Percentiles rank a stretch among this genome's conserved stretches.
These are phyloP conservation scores for Thereva unica DNA, from an alignment of 2,888 invertebrate species.

Conservation along the genomic window DNA sequence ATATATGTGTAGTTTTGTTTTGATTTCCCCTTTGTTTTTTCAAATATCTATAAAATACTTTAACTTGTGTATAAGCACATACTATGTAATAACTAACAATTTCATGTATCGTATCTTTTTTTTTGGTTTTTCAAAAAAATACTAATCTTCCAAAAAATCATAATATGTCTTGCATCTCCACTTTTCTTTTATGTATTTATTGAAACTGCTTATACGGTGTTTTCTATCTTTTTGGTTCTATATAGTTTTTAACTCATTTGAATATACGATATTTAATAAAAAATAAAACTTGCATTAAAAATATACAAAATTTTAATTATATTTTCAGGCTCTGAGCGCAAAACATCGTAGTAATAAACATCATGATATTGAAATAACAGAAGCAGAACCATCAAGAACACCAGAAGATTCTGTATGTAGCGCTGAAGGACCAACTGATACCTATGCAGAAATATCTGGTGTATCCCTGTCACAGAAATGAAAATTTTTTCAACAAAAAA, in stretches of 20 bases:
- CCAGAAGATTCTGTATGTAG: constrained; percentile 92
- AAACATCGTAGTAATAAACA: constrained; percentile 64
- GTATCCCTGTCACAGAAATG: constrained; percentile 46
- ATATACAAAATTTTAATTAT: constrained; percentile 12
- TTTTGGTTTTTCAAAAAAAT: no score
- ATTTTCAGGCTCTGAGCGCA: constrained; percentile 76
- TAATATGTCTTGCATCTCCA: constrained; percentile 18
- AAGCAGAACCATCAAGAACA: constrained; percentile 81
- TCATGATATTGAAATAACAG: constrained; percentile 69
- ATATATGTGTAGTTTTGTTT: no score
- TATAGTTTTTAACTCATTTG: no score
- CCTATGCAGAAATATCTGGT: constrained; percentile 57
- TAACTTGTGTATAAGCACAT: no score
- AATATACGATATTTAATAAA: no score
- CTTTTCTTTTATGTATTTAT: background rate
- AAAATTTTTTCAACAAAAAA: background rate
- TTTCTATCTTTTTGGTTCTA: no score
- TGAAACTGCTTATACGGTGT: no score
- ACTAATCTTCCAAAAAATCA: background rate
- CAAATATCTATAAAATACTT: no score
- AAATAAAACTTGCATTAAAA: no score
- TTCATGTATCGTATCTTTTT: no score
- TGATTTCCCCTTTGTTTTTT: no score
- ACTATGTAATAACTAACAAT: no score
- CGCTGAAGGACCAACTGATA: constrained; percentile 76